A percentile compares a stretch with the other conserved stretches of the same genome.
Conservation (phyloP, 2,888 invertebrate genomes). For the Hyalella azteca region DNA sequence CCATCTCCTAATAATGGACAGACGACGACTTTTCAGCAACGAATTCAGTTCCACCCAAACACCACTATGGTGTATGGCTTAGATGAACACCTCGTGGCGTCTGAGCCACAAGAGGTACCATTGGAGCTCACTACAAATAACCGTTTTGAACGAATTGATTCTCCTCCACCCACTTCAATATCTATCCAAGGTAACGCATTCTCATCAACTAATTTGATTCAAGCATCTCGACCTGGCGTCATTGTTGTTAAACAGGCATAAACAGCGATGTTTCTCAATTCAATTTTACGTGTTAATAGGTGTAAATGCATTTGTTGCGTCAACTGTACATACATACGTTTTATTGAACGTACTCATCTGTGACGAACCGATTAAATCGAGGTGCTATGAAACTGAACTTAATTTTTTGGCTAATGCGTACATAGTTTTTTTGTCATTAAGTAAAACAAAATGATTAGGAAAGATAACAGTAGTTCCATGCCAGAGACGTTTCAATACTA, state of each 20-base stretch:
- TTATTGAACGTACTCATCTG: constrained; percentile 16
- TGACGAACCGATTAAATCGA: not conserved
- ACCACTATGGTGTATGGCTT: constrained; percentile 27
- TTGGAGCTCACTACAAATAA: constrained; percentile 57
- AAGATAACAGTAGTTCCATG: too few species aligned
- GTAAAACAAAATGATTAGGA: too few species aligned
- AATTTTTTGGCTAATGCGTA: too few species aligned
- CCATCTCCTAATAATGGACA: not conserved
- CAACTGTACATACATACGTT: constrained; percentile 8
- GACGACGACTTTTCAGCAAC: constrained; percentile 8
- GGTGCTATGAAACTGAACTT: constrained; percentile 25
- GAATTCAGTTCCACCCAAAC: constrained; percentile 22
- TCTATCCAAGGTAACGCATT: constrained; percentile 37
- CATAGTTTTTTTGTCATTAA: too few species aligned
- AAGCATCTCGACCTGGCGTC: constrained; percentile 56
- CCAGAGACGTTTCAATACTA: too few species aligned
- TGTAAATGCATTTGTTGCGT: constrained; percentile 17
- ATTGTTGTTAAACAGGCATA: constrained; percentile 58
- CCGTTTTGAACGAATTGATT: constrained; percentile 34
- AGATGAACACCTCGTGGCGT: constrained; percentile 49
- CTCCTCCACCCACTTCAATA: constrained; percentile 36
- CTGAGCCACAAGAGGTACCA: constrained; percentile 58
- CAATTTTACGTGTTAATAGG: too few species aligned
- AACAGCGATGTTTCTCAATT: not conserved
- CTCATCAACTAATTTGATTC: constrained; percentile 43